Evolutionary conservation across 2,113 vertebrate species (phyloP).

Genomic region (Phasianus colchicus): DNA sequence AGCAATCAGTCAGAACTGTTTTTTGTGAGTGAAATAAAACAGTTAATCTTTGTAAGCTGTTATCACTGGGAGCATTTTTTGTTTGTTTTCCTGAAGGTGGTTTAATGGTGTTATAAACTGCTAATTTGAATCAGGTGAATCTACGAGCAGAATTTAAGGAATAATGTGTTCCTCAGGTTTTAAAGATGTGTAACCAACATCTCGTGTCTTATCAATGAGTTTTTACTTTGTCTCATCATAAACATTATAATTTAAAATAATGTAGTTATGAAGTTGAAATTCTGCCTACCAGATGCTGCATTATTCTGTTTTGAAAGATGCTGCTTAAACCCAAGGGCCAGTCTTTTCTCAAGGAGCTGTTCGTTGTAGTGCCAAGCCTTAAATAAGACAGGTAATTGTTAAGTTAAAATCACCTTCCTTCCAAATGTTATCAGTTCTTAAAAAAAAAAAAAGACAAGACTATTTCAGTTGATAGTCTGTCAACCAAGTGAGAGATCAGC

Average conservation of each 20-base stretch:
- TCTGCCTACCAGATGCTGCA: neutral
- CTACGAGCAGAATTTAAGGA: neutral
- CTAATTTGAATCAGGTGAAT: constrained; percentile 16
- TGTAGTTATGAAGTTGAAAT: neutral
- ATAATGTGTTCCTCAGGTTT: neutral
- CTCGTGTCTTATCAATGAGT: neutral
- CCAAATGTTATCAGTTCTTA: neutral
- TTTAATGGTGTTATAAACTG: constrained; percentile 21
- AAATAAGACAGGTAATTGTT: neutral
- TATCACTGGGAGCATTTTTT: neutral
- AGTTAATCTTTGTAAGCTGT: neutral
- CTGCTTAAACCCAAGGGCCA: neutral
- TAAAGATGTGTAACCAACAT: neutral
- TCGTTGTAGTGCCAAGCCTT: neutral
- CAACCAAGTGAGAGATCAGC: neutral
- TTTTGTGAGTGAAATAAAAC: neutral
- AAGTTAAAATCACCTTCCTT: neutral
- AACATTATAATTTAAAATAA: neutral
- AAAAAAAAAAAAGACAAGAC: neutral
- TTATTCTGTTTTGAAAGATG: neutral
- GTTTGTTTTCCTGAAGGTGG: constrained; percentile 8
- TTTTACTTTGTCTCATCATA: neutral
- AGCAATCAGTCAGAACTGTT: neutral
- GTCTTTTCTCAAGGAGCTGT: neutral
- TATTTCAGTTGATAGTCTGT: neutral